Percentiles rank a stretch among this genome's conserved stretches.
These are phyloP conservation scores for Scolopax bukidnonensis DNA, from an alignment of 2,797 vertebrate species.

Conservation along the genomic window DNA sequence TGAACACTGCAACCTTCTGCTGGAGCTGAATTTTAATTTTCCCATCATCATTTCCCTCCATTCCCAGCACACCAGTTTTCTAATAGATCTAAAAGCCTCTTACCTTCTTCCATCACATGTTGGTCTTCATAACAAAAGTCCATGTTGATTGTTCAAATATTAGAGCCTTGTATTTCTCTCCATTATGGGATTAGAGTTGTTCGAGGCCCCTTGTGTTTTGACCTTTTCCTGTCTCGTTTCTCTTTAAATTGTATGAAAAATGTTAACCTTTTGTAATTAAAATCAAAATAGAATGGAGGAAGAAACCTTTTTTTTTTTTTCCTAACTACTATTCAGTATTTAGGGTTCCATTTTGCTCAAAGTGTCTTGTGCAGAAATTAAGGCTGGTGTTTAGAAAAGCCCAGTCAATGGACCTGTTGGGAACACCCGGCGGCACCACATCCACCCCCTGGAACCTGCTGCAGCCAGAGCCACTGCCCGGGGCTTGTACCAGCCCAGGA, in stretches of 20 bases:
- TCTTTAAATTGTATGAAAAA: constrained; percentile 47
- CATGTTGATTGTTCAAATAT: constrained; percentile 58
- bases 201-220: constrained; percentile 49
- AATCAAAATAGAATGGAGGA: constrained; percentile 3
- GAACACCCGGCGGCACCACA: accelerated
- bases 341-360: background rate
- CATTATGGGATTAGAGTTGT: constrained; percentile 63
- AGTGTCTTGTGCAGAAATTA: background rate
- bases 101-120: constrained; percentile 73
- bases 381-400: background rate
- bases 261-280: constrained; percentile 58
- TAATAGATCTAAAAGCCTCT: constrained; percentile 90
- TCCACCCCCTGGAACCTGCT: background rate
- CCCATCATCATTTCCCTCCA: constrained; percentile 87
- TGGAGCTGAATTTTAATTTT: constrained; percentile 97
- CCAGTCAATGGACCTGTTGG: background rate
- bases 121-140: constrained; percentile 68
- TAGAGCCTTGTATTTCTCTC: constrained; percentile 46
- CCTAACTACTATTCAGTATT: background rate
- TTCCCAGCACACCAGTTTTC: constrained; percentile 86
- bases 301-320: background rate
- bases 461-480: accelerated
- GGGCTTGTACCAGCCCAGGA: background rate
- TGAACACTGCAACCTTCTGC: constrained; percentile 91
- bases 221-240: constrained; percentile 59